phyloP scores from a whole-genome alignment of 2,797 vertebrate genomes.

The Takifugu rubripes region DNA sequence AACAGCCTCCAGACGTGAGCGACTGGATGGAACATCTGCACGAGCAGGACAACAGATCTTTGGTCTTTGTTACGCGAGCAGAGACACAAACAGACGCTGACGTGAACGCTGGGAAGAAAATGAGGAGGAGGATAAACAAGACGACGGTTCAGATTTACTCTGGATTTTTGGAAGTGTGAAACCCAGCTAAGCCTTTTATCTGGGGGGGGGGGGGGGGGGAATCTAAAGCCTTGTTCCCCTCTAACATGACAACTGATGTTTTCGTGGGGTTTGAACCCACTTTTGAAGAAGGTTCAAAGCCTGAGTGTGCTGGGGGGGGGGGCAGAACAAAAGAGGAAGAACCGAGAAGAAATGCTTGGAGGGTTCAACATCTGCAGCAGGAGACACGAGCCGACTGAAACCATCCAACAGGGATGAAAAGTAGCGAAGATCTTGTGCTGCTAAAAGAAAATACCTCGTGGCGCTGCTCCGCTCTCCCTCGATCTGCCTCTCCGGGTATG shows the following conservation, averaged over 20 bases:
- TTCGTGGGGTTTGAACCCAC: constrained; percentile 34
- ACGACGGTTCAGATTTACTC: constrained; percentile 73
- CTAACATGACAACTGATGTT: constrained; percentile 70
- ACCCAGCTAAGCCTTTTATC: constrained; percentile 76
- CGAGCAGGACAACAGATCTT: too few relatives aligned
- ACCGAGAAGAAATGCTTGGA: constrained; percentile 22
- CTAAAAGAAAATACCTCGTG: constrained; percentile 81
- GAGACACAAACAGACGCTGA: constrained; percentile 65
- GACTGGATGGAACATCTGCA: too few relatives aligned
- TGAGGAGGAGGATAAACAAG: constrained; percentile 71
- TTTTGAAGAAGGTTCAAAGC: constrained; percentile 39
- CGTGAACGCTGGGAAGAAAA: constrained; percentile 65
- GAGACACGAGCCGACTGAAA: constrained; percentile 73
- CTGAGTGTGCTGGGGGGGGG: not conserved
- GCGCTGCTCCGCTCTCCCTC: constrained; percentile 74
- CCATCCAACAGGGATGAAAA: constrained; percentile 60
- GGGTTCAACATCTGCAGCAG: constrained; percentile 68
- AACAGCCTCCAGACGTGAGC: too few relatives aligned
- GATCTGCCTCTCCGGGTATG: constrained; percentile 82
- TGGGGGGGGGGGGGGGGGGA: constrained; percentile 62
- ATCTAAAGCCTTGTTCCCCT: constrained; percentile 56
- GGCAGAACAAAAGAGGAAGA: constrained; percentile 19
- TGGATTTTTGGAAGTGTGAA: constrained; percentile 77
- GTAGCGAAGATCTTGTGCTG: constrained; percentile 65
- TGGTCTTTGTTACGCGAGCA: too few relatives aligned